A percentile compares a stretch with the other conserved stretches of the same genome.
phyloP scores from a whole-genome alignment of 2,888 invertebrate genomes.

The Troides helena region DNA sequence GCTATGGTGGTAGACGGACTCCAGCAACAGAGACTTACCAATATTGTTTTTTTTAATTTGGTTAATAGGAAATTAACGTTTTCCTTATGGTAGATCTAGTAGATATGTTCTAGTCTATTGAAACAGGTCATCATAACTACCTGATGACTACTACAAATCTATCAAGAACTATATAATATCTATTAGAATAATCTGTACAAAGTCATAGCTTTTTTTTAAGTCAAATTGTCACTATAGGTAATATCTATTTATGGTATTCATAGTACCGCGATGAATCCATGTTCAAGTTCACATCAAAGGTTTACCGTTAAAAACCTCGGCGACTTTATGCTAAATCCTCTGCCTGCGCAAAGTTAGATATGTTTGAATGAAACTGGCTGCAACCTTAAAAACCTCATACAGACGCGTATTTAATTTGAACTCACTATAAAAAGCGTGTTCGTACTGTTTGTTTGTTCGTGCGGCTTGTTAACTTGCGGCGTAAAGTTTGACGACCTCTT shows the following conservation, averaged over 20 bases:
- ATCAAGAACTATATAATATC: too few species aligned
- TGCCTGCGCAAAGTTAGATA: slow-evolving; percentile 2
- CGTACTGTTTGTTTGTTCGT: slow-evolving; percentile 42
- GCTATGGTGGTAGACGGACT: too few species aligned
- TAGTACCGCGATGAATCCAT: background rate
- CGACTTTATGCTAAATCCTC: background rate
- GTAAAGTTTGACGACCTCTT: slow-evolving; percentile 44
- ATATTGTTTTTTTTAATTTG: too few species aligned
- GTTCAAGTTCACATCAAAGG: background rate
- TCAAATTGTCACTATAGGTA: background rate
- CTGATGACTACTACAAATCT: too few species aligned
- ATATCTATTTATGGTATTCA: background rate
- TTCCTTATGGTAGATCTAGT: too few species aligned
- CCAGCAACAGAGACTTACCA: too few species aligned
- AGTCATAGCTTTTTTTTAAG: too few species aligned
- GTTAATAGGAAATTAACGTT: too few species aligned
- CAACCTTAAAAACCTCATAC: slow-evolving; percentile 12
- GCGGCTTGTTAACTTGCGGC: slow-evolving; percentile 39
- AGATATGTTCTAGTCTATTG: too few species aligned
- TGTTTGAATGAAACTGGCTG: slow-evolving; percentile 16
- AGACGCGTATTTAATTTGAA: slow-evolving; percentile 26
- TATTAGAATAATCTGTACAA: too few species aligned
- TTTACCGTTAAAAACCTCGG: background rate
- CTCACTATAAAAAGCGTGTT: slow-evolving; percentile 30
- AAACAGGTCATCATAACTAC: too few species aligned